Conservation (phyloP, 1,140 invertebrate genomes). For the Anoplolepis gracilipes region DNA sequence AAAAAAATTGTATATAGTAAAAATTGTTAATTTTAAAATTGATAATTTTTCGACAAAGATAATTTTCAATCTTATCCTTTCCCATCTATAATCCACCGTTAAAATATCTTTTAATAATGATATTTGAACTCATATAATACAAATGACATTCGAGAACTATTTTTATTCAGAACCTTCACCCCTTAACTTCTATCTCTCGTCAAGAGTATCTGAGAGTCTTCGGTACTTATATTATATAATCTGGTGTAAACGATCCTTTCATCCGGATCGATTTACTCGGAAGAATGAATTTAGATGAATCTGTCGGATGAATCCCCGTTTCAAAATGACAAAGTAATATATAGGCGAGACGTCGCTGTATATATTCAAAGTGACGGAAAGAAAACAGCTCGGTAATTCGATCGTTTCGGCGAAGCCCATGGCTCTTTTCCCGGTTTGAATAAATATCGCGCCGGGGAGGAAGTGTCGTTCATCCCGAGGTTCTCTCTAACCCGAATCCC, state of each 20-base stretch:
- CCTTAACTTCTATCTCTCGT: not conserved
- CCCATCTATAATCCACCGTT: not conserved
- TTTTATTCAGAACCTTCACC: not conserved
- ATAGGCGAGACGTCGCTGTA: constrained; percentile 38
- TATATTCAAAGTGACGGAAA: constrained; percentile 22
- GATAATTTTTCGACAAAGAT: not conserved
- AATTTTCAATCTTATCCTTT: not conserved
- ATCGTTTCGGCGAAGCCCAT: constrained; percentile 54
- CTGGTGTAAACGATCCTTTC: constrained; percentile 34
- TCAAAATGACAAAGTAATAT: constrained; percentile 49
- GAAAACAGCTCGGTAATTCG: constrained; percentile 53
- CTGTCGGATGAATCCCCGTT: constrained; percentile 13
- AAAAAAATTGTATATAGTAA: not conserved
- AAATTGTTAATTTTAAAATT: not conserved
- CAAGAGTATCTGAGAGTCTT: constrained; percentile 16
- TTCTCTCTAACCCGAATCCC: not conserved
- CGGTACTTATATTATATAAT: constrained; percentile 34
- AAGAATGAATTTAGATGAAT: constrained; percentile 57
- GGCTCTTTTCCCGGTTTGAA: constrained; percentile 33
- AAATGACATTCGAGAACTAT: not conserved
- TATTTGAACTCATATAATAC: not conserved
- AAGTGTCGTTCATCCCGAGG: constrained; percentile 31
- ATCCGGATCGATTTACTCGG: constrained; percentile 29
- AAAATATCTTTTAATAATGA: constrained; percentile 13
- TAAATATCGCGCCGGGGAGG: constrained; percentile 57